These are phyloP conservation scores for Brachypalpus laphriformis DNA, from an alignment of 2,888 invertebrate species.

Conservation along the genomic window DNA sequence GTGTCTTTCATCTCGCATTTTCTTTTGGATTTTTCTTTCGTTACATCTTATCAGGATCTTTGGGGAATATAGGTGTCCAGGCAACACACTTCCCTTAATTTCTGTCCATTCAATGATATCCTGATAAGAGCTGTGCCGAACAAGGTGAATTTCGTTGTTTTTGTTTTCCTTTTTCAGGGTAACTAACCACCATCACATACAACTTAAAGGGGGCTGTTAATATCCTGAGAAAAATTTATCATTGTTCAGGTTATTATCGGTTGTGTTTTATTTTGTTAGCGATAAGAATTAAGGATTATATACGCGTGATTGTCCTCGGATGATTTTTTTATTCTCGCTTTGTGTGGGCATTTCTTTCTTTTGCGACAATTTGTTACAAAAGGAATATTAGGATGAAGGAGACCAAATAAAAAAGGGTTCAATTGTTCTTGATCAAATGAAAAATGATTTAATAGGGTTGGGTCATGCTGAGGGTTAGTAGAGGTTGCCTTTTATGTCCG, in stretches of 20 bases:
- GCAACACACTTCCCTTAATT: constrained; percentile 55
- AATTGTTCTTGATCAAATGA: constrained; percentile 59
- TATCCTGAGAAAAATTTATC: constrained; percentile 52
- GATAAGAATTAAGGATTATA: constrained; percentile 67
- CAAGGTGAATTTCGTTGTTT: constrained; percentile 44
- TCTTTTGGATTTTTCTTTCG: background rate
- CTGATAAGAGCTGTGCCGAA: constrained; percentile 52
- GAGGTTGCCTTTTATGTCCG: constrained; percentile 33
- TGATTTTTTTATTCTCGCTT: constrained; percentile 4
- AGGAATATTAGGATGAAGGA: constrained; percentile 8
- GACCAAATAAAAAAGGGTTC: constrained; percentile 30
- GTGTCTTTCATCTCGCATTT: background rate
- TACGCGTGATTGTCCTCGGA: constrained; percentile 48
- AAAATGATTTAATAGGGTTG: constrained; percentile 54
- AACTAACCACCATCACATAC: background rate
- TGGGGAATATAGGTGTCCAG: constrained; percentile 27
- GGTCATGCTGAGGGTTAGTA: constrained; percentile 1
- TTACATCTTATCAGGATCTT: constrained; percentile 36
- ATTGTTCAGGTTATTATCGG: constrained; percentile 60
- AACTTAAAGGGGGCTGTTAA: constrained; percentile 11
- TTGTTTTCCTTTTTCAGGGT: background rate
- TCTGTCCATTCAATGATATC: constrained; percentile 62
- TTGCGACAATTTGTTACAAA: constrained; percentile 37
- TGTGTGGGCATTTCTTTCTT: background rate
- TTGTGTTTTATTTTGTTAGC: constrained; percentile 55